Conservation (phyloP, 2,113 vertebrate species). For the Falcunculus frontatus region DNA sequence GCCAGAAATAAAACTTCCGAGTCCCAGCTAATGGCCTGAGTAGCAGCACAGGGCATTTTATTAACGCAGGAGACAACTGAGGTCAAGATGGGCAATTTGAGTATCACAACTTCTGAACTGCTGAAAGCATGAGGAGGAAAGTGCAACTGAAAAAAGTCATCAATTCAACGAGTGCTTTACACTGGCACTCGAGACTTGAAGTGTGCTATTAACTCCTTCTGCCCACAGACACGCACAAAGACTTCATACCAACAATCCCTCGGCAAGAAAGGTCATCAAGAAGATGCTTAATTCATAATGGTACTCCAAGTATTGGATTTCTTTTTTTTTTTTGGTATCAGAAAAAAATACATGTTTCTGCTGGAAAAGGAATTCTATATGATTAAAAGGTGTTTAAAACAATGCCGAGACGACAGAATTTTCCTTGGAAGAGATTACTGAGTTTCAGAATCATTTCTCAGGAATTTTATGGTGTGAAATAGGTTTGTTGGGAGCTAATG, state of each 20-base stretch:
- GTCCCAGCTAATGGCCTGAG: neutral
- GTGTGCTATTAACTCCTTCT: neutral
- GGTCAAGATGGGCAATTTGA: neutral
- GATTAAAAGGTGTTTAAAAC: neutral
- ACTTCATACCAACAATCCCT: neutral
- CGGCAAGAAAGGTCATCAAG: neutral
- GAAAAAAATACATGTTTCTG: neutral
- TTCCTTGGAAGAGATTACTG: neutral
- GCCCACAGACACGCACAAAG: neutral
- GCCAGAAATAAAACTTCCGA: constrained; percentile 55
- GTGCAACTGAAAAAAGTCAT: neutral
- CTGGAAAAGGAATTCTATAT: neutral
- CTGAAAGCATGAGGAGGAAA: neutral
- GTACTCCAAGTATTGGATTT: neutral
- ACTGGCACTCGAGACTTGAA: neutral
- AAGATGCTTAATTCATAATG: neutral
- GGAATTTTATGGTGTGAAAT: neutral
- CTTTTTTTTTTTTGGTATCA: neutral
- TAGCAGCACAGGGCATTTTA: neutral
- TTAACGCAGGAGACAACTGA: neutral
- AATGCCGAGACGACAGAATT: neutral
- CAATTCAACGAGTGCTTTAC: neutral
- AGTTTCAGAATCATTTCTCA: neutral
- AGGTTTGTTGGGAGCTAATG: neutral
- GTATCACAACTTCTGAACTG: neutral